phyloP scores from a whole-genome alignment of 2,113 vertebrate genomes.

The Geococcyx californianus region DNA sequence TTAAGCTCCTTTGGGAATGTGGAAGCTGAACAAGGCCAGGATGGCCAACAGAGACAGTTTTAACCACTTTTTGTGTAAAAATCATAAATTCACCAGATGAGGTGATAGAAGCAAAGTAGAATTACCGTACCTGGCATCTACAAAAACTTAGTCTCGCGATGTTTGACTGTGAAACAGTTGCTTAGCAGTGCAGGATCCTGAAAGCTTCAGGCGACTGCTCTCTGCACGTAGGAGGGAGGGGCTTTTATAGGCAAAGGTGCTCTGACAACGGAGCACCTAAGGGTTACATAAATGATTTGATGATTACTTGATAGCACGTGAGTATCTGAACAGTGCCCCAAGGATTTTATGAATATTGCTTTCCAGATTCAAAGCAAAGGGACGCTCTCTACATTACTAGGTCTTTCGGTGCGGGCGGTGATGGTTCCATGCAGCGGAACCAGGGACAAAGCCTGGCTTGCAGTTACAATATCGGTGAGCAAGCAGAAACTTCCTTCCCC shows the following conservation, averaged over 20 bases:
- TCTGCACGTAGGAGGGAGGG: neutral
- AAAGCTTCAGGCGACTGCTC: neutral
- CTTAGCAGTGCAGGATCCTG: neutral
- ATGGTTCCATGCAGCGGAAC: neutral
- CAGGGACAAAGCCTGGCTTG: neutral
- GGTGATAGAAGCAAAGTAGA: neutral
- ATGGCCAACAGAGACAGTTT: neutral
- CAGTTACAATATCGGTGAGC: fast-evolving
- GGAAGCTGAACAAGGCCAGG: neutral
- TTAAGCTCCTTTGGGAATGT: neutral
- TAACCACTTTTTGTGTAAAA: neutral
- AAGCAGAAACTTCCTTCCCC: neutral
- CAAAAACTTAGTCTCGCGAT: neutral
- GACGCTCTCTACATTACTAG: neutral
- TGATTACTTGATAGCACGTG: neutral
- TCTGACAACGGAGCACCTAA: neutral
- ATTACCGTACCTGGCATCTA: neutral
- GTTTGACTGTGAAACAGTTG: neutral
- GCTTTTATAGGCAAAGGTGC: neutral
- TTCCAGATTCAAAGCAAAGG: neutral
- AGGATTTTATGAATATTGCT: neutral
- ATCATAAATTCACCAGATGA: neutral
- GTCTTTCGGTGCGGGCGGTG: neutral
- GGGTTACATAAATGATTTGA: neutral
- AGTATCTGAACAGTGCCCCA: neutral